Base-by-base conservation (phyloP, 2,888 invertebrate species). In the Adela reaumurella region DNA sequence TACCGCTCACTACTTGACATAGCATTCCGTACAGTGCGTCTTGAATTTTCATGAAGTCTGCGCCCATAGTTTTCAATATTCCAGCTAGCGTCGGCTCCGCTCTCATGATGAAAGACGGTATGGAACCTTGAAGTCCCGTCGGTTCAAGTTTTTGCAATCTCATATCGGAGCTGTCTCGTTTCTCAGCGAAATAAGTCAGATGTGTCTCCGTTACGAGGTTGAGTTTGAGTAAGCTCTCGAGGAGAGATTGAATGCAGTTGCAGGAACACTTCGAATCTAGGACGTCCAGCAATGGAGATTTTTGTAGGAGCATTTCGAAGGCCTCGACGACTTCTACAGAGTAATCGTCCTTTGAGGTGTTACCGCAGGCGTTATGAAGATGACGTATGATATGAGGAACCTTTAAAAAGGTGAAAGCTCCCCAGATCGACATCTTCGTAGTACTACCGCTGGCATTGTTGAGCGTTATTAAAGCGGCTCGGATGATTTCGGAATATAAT, bases 331-430 rank as follows among this genome's bases (percentile, higher is more conserved):
- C 82, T 59, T 92, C 92, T 42, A 85, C 81, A 17, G 88, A 87
- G 58, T 83, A 86, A 54, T 91, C 90, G 52, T 82, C 84, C 56
- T 84, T 83, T 42, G 76, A 81, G 43, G 60, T 62, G 57, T 82
- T 81, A 43, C 83, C 79, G 55, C 82, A 81, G 43, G 81, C 65
- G 29, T 80, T 80, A 56, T 88, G 85, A 44, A 91, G 65, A 54
- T 87, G 85, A 50, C 87, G 85, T 45, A 94, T 81, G 45, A 93
- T 86, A 60, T 89, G 87, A 1, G 94, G 93, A 47, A 96, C 86
- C 79, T 96, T 96, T 8, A 97, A 81, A 63, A 95, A 96, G 1
- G 92, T 92, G 63, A 96, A 95, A 10, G 96, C 94, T 14, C 94
- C 93, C 94, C 96, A 96, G 59, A 94, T 86, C 3, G 94, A 88